Percentiles rank a stretch among this genome's conserved stretches.
Evolutionary conservation across 2,888 invertebrate genomes (phyloP).

Genomic region (Acrobasis consociella): DNA sequence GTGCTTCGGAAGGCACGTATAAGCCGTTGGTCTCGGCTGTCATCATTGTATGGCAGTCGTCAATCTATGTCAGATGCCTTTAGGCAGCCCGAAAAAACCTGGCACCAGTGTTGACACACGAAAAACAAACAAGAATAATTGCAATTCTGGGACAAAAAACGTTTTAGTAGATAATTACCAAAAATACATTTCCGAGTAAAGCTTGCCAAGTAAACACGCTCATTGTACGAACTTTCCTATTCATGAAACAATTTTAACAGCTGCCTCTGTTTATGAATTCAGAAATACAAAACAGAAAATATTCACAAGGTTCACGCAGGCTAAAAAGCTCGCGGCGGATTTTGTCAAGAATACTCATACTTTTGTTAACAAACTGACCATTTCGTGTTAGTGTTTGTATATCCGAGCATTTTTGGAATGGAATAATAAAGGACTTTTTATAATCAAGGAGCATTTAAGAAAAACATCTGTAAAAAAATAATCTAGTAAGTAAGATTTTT

Average conservation of each 20-base stretch:
- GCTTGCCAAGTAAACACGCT: slow-evolving; percentile 19
- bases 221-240: slow-evolving; percentile 47
- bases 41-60: no score
- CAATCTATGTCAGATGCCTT: no score
- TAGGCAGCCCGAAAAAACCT: no score
- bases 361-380: slow-evolving; percentile 12
- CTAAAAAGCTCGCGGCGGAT: slow-evolving; percentile 5
- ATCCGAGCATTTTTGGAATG: neutral
- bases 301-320: slow-evolving; percentile 47
- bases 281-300: slow-evolving; percentile 39
- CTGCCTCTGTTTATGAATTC: slow-evolving; percentile 25
- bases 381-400: slow-evolving; percentile 3
- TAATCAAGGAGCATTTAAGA: no score
- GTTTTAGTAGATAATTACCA: neutral
- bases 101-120: no score
- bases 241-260: slow-evolving; percentile 69
- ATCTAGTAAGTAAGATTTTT: no score
- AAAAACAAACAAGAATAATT: neutral
- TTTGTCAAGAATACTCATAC: slow-evolving; percentile 7
- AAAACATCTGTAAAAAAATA: no score
- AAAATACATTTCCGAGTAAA: neutral
- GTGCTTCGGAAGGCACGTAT: no score
- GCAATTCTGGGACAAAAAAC: neutral
- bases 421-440: neutral
- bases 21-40: no score